Percentiles rank a stretch among this genome's conserved stretches.
These are phyloP conservation scores for Syngnathus typhle DNA, from an alignment of 2,113 vertebrate genomes.

Conservation along the genomic window DNA sequence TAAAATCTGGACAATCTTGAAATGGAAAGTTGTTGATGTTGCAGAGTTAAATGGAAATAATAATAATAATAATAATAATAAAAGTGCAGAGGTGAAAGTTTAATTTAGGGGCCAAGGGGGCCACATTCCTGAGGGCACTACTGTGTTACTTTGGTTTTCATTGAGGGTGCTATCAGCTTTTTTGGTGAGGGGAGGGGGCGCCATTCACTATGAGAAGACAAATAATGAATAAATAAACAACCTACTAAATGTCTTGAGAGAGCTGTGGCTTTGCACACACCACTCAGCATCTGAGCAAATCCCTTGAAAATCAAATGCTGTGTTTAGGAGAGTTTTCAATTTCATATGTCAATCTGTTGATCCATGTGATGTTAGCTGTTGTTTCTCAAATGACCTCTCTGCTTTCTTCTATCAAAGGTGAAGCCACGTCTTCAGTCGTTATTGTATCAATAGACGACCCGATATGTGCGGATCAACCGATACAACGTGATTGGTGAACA, in stretches of 20 bases:
- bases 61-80: too few species aligned
- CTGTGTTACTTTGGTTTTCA: background rate
- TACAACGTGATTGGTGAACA: conserved; percentile 18
- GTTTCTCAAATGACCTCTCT: background rate
- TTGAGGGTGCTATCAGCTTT: background rate
- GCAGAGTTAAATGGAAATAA: background rate
- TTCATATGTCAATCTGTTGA: background rate
- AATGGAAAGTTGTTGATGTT: background rate
- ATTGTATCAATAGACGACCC: conserved; percentile 5
- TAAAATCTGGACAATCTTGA: background rate
- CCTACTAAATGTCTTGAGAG: background rate
- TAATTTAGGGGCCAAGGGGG: background rate
- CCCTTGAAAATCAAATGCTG: background rate
- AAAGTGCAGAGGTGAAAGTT: background rate
- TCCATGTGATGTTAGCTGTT: background rate
- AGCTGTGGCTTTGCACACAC: background rate
- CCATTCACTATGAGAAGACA: background rate
- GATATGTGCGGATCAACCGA: conserved; percentile 9
- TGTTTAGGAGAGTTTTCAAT: background rate
- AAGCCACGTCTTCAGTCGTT: conserved; percentile 13
- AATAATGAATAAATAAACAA: background rate
- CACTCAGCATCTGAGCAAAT: background rate
- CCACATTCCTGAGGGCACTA: background rate
- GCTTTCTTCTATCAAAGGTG: background rate
- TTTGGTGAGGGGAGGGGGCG: background rate